phyloP scores from a whole-genome alignment of 2,888 invertebrate genomes.

The Tetramorium bicarinatum region DNA sequence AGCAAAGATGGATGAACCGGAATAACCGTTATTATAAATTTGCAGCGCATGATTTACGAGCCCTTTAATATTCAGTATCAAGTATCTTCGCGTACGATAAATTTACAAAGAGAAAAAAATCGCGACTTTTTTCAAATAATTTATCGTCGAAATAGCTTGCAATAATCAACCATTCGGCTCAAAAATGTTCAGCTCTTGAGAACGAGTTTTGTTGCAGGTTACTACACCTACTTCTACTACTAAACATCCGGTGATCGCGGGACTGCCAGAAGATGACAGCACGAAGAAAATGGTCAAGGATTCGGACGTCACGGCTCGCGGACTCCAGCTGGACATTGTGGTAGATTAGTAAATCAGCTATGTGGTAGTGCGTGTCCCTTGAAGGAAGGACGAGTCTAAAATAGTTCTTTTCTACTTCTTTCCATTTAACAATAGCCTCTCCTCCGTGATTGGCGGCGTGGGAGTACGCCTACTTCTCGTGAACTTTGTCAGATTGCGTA shows the following conservation, averaged over 20 bases:
- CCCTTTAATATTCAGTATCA: neutral
- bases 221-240: conserved; percentile 79
- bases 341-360: conserved; percentile 2
- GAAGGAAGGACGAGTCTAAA: conserved; percentile 5
- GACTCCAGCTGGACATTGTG: conserved; percentile 29
- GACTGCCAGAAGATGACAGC: neutral
- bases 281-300: conserved; percentile 34
- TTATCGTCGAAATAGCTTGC: neutral
- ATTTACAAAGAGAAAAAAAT: neutral
- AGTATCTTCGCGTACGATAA: neutral
- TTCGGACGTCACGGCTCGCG: conserved; percentile 30
- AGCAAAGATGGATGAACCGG: neutral
- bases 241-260: conserved; percentile 36
- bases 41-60: neutral
- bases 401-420: conserved; percentile 6
- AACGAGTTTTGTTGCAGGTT: conserved; percentile 75
- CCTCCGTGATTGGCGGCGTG: conserved; percentile 11
- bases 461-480: conserved; percentile 12
- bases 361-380: neutral
- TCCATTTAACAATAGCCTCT: conserved; percentile 21
- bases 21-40: neutral
- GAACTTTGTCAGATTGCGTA: conserved; percentile 18
- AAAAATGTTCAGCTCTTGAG: neutral
- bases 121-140: too few species aligned
- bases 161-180: neutral